phyloP scores from a whole-genome alignment of 2,888 invertebrate genomes.

The Calameuta idolon region DNA sequence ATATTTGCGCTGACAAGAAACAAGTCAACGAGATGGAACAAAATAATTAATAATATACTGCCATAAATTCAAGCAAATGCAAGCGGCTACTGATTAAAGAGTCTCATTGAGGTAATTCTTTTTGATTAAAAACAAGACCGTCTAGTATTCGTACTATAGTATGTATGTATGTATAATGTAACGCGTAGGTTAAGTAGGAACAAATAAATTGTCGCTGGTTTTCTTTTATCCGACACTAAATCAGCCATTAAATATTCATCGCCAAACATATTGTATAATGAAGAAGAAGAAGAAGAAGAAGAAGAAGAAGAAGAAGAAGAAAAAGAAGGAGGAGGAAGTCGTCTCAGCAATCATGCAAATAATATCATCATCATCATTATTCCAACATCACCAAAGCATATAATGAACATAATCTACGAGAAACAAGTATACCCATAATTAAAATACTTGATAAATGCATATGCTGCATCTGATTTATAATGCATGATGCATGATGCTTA shows the following conservation, averaged over 20 bases:
- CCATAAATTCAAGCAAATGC: not conserved
- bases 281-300: not conserved
- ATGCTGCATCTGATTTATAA: not conserved
- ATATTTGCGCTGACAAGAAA: not conserved
- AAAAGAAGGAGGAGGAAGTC: not conserved
- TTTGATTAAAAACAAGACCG: not conserved
- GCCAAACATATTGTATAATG: not conserved
- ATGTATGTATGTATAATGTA: not conserved
- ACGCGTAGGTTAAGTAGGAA: not conserved
- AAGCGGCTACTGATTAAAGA: not conserved
- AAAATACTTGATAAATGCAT: not conserved
- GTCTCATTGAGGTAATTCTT: not conserved
- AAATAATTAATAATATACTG: not conserved
- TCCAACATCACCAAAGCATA: not conserved
- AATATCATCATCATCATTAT: not conserved
- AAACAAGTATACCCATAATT: not conserved
- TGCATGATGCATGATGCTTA: not conserved
- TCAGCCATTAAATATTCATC: not conserved
- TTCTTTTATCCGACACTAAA: not conserved
- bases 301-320: too few relatives aligned
- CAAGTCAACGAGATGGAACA: not conserved
- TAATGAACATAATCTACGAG: not conserved
- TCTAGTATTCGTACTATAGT: not conserved
- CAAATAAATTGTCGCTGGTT: slow-evolving; percentile 2
- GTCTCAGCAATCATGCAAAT: not conserved